Evolutionary conservation across 1,140 invertebrate species (phyloP), one percentile per base, ranked within the genome.

Genomic region (Aphelinus atriplicis): DNA sequence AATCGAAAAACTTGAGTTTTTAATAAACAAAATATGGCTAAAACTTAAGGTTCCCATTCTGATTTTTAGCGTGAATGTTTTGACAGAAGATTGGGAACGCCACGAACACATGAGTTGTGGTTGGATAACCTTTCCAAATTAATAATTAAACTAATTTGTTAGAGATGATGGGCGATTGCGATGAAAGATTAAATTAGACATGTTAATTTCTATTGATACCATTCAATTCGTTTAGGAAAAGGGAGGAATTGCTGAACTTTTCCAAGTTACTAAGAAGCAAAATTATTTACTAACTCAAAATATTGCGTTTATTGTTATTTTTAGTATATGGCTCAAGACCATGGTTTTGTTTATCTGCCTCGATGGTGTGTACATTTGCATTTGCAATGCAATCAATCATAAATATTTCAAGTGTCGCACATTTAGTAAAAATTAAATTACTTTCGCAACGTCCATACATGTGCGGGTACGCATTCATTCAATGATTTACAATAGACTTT

Each of bases 401-500:
- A 51, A 71, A 48, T 71, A 65, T 70, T 69, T 75, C 56, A 66
- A 70, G 47, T 53, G 57, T 75, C 67, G 43, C 46, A 1, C 51
- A 50, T 46, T 70, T 58, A 42, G 61, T 75, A 70, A 64, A 75
- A 70, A 70, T 75, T 58, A 50, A 75, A 62, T 43, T 58, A 75
- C 66, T 62, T 74, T 50, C 10, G 46, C n/a, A 7, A 73, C 26
- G 45, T 73, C 46, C 58, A 68, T 45, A 1, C 10, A 7, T 43
- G 50, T 68, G 50, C 46, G 45, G 2, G 48, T 47, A 57, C 43
- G 46, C 66, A 69, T 57, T 43, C 9, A 58, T 58, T 70, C 43
- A 64, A 69, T 75, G 61, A 70, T 75, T 75, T 75, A 75, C 73
- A 75, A 70, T 75, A 75, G 10, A 75, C 57, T 70, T 75, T 69